Base-by-base conservation (phyloP, 1,140 invertebrate genomes). In the Drosophila truncata region DNA sequence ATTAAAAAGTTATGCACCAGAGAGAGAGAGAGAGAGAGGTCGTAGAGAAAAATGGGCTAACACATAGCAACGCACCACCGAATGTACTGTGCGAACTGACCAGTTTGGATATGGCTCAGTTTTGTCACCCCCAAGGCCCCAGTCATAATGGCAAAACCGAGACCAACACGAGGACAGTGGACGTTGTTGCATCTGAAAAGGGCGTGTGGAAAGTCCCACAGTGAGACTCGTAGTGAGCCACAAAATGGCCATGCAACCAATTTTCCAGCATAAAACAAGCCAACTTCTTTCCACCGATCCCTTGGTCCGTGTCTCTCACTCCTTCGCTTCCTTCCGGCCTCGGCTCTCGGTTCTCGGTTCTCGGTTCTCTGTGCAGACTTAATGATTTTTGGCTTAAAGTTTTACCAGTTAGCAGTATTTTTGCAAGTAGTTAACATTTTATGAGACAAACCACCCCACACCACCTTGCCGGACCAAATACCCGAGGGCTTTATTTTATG, bases 381-480 rank as follows among this genome's bases (percentile, higher is more conserved):
- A 90, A 88, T 88, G 85, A 88, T 88, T 88, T 88, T 88, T 88
- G 84, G 81, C 81, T 88, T 88, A 88, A 88, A 88, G 81, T 88
- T 90, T 73, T 88, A 90, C 84, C 84, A 87, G 84, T 87, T 87
- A 87, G 84, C 84, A 80, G 85, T 88, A 87, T 87, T 87, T 87
- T 87, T 84, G 84, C 80, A 84, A 88, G 84, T 88, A 90, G 84
- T 90, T 88, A 90, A 85, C 83, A 90, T 88, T 88, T 88, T 88
- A 90, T 81, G 85, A 78, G 77, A 79, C 67, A 78, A 73, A 73
- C 54, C 69, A 44, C 49, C 71, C 72, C 80, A 57, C 64, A 62
- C 58, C 71, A 55, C 60, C 46, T 58, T 23, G 44, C 14, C 20
- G 44, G 61, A 57, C 61, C 39, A 37, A 55, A 57, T 44, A 29